Evolutionary conservation across 2,888 invertebrate species (phyloP), one percentile per base, ranked within the genome.

Genomic region (Nymphalis polychloros): DNA sequence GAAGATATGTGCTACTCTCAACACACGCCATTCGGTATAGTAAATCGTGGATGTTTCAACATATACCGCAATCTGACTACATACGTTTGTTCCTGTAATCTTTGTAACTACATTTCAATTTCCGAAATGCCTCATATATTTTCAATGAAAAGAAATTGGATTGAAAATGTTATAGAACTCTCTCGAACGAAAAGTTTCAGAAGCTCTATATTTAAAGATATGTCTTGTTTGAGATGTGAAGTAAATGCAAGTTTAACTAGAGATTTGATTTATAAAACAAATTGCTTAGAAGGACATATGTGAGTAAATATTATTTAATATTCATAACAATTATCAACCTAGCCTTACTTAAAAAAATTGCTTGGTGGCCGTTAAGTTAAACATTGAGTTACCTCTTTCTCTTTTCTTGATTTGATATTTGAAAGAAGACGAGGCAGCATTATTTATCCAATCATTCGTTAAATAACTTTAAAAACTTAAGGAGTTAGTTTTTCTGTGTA

Each of bases 11-110:
- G 90, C 76, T 90, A 86, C 76, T 82, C 88, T 10, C 78, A 82
- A 76, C 89, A 89, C 70, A 90, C 89, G 35, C 90, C 90, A 50
- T 90, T 90, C 68, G 90, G 90, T 17, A 76, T 90, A 72, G 77
- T 90, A 50, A 84, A 86, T 68, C 84, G 90, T 70, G 90, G 89
- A 72, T 90, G 90, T 75, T 86, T 78, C 75, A 87, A 86, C 77
- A 69, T 82, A 69, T 82, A 86, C 75, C 78, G 79, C 67, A 87
- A 87, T 71, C 73, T 85, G 27, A 81, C 84, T 59, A 84, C 81
- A 55, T 89, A 84, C 75, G 87, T 88, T 57, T 90, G 90, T 75
- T 80, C 87, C 59, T 89, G 90, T 77, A 88, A 90, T 80, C 82
- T 89, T 63, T 90, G 90, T 79, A 90, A 90, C 80, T 81, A 83